Conservation (phyloP, 1,140 invertebrate genomes). For the Thaumatotibia leucotreta region DNA sequence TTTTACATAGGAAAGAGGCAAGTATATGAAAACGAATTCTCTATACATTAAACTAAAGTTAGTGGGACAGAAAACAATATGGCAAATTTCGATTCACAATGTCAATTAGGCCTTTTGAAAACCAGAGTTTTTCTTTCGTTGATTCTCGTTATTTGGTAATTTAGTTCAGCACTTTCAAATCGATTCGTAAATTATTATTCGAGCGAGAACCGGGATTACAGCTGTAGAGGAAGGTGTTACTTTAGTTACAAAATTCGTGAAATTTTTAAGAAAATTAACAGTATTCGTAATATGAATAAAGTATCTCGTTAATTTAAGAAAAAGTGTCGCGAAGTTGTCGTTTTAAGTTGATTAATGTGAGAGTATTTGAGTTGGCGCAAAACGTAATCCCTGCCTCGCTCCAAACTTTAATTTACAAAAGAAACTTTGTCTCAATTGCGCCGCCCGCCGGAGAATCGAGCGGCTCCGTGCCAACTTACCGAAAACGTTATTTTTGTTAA, state of each 20-base stretch:
- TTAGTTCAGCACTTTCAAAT: background rate
- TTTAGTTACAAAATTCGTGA: background rate
- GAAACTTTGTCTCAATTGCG: background rate
- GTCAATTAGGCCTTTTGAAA: background rate
- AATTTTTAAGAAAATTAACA: constrained; percentile 3
- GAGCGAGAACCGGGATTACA: background rate
- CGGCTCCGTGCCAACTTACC: background rate
- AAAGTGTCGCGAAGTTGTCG: constrained; percentile 1
- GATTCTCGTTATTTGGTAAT: constrained; percentile 8
- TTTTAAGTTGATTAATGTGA: constrained; percentile 1
- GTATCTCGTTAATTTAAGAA: background rate
- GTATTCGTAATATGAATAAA: background rate
- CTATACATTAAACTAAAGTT: constrained; percentile 19
- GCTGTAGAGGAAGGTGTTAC: background rate
- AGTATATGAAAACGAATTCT: constrained; percentile 28
- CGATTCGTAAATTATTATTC: background rate
- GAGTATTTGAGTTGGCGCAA: constrained; percentile 17
- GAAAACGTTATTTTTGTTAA: constrained; percentile 1
- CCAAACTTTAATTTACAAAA: constrained; percentile 33
- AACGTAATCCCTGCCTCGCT: constrained; percentile 34
- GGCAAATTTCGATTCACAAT: constrained; percentile 7
- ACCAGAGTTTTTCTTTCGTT: background rate
- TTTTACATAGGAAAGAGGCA: constrained; percentile 39
- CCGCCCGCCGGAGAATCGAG: background rate
- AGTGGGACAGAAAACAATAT: background rate